These are phyloP conservation scores for Graptemys geographica DNA, from an alignment of 2,797 vertebrate species.

Conservation along the genomic window DNA sequence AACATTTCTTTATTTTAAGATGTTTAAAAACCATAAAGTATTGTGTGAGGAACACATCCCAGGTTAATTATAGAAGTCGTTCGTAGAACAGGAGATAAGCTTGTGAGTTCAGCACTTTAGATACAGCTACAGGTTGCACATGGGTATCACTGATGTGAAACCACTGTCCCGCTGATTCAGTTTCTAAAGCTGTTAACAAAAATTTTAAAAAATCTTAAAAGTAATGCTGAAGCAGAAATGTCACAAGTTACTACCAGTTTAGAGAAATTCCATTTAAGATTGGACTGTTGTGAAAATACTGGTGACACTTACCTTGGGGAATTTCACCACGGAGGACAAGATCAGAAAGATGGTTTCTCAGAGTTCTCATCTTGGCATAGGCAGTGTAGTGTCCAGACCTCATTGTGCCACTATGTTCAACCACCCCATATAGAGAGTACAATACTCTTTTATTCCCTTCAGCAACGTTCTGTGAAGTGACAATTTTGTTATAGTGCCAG, in stretches of 20 bases:
- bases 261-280: neutral
- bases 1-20: slow-evolving; percentile 3
- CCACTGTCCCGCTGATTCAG: slow-evolving; percentile 88
- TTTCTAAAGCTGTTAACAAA: slow-evolving; percentile 72
- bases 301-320: slow-evolving; percentile 78
- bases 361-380: slow-evolving; percentile 88
- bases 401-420: slow-evolving; percentile 98
- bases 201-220: neutral
- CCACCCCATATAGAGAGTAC: slow-evolving; percentile 95
- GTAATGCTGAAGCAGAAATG: neutral
- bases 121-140: slow-evolving; percentile 87
- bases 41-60: neutral
- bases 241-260: neutral
- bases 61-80: slow-evolving; percentile 80
- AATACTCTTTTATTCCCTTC: slow-evolving; percentile 85
- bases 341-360: slow-evolving; percentile 73
- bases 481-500: neutral
- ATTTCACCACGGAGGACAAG: slow-evolving; percentile 79
- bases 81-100: slow-evolving; percentile 99
- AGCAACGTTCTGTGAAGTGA: slow-evolving; percentile 81
- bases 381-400: slow-evolving; percentile 96
- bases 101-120: slow-evolving; percentile 91
- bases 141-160: slow-evolving; percentile 95
- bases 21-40: neutral
- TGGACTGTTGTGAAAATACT: neutral